Base-by-base conservation (phyloP, 2,113 vertebrate genomes). In the Paracanthobrama guichenoti region DNA sequence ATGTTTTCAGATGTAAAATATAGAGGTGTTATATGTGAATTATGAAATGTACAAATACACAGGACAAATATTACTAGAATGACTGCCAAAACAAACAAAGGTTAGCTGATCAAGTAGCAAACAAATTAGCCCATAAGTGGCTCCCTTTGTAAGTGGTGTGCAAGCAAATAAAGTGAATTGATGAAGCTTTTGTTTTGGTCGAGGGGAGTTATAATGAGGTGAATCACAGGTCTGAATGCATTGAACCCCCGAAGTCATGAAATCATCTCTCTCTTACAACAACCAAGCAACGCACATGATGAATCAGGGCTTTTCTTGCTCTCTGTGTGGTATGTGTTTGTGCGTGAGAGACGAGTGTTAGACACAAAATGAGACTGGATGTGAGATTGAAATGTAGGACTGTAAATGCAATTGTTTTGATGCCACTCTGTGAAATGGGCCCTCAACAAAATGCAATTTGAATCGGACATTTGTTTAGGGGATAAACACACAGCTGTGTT, bases 161-260 rank as follows among this genome's bases (percentile, higher is more conserved):
- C 66, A 73, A 84, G 80, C 89, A 90, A 92, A 93, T 92, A 90
- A 87, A 81, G 85, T 85, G 88, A 90, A 91, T 90, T 88, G 86
- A 91, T 89, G 87, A 75, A 59, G 87, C 83, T 90, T 91, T 89
- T 90, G 90, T 91, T 92, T 90, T 88, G 89, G 85, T 91, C 72
- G 87, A 81, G 84, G 90, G 74, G 86, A 81, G 87, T 85, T 86
- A 89, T 90, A 93, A 92, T 85, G 83, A 92, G 88, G 87, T 88
- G 64, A 87, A 80, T 3, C 82, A 79, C 80, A 42, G 6, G 62
- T 31, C 53, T 88, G 69, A 89, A 84, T 83, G 84, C 64, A 53
- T 18, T 39, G 73, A 14, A 76, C 87, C 87, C 8, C 67, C 26
- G 60, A 59, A 66, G 73, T 72, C 74, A 75, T 74, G 57, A 53